Evolutionary conservation across 1,140 invertebrate species (phyloP).

Genomic region (Manduca sexta): DNA sequence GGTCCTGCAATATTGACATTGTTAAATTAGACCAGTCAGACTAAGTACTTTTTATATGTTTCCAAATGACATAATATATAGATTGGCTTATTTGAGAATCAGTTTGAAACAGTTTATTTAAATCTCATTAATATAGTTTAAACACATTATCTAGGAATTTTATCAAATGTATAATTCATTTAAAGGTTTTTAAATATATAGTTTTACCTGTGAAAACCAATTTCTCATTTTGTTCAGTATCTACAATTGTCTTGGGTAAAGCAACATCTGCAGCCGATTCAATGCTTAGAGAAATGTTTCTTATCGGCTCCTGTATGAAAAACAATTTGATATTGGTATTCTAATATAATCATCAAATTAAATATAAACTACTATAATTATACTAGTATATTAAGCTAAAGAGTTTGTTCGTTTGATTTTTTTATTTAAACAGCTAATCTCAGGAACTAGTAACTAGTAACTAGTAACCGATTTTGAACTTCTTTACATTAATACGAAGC

Average conservation of each 20-base stretch:
- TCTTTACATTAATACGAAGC: no score
- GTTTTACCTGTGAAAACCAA: slow-evolving; percentile 45
- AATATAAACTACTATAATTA: no score
- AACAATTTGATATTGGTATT: no score
- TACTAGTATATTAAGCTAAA: no score
- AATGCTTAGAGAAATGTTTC: slow-evolving; percentile 39
- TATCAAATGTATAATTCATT: no score
- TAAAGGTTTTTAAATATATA: background rate
- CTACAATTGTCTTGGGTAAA: slow-evolving; percentile 26
- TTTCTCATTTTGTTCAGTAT: slow-evolving; percentile 31
- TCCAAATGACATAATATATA: slow-evolving; percentile 1
- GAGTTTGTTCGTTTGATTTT: no score
- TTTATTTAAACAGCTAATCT: no score
- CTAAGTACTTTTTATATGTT: no score
- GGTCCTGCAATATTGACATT: slow-evolving; percentile 73
- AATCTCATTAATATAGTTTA: background rate
- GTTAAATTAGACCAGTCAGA: no score
- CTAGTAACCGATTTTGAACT: no score
- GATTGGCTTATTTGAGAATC: background rate
- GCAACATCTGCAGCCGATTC: slow-evolving; percentile 14
- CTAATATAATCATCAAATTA: no score
- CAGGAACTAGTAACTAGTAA: no score
- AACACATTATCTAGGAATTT: background rate
- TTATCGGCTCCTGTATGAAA: slow-evolving; percentile 34
- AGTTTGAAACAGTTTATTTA: background rate